Conservation (phyloP, 2,797 vertebrate genomes). For the Limosa lapponica region DNA sequence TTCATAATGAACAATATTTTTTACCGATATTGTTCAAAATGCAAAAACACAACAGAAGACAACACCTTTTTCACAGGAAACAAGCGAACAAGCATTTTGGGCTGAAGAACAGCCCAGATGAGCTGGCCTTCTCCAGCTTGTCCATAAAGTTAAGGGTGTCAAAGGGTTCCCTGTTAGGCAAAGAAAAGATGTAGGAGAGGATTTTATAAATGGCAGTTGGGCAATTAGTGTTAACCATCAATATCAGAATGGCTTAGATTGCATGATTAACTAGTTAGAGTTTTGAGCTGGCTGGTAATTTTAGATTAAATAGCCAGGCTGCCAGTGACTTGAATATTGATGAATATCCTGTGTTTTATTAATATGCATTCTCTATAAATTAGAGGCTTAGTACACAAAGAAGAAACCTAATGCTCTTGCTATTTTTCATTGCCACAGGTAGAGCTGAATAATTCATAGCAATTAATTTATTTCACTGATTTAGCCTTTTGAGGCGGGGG, state of each 20-base stretch:
- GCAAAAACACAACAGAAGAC: background rate
- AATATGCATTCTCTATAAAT: conserved; percentile 74
- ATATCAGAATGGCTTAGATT: conserved; percentile 70
- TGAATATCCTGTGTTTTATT: conserved; percentile 73
- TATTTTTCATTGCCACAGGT: conserved; percentile 75
- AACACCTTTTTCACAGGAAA: background rate
- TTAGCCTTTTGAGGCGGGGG: conserved; percentile 10
- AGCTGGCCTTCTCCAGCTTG: background rate
- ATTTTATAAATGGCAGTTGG: conserved; percentile 55
- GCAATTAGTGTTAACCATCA: conserved; percentile 72
- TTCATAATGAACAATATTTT: background rate
- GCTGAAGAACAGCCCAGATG: background rate
- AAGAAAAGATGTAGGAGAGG: background rate
- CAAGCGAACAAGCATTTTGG: background rate
- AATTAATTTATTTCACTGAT: conserved; percentile 75
- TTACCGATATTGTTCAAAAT: background rate
- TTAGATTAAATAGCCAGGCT: conserved; percentile 72
- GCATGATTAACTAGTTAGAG: conserved; percentile 73
- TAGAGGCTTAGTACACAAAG: conserved; percentile 73
- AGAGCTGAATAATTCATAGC: conserved; percentile 72
- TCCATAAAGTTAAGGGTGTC: background rate
- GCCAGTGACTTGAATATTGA: conserved; percentile 70
- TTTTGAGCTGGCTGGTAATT: conserved; percentile 71
- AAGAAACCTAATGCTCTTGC: conserved; percentile 68
- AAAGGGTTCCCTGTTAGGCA: background rate